Conservation (phyloP, 2,888 invertebrate genomes). For the Prosopocoilus inquinatus region DNA sequence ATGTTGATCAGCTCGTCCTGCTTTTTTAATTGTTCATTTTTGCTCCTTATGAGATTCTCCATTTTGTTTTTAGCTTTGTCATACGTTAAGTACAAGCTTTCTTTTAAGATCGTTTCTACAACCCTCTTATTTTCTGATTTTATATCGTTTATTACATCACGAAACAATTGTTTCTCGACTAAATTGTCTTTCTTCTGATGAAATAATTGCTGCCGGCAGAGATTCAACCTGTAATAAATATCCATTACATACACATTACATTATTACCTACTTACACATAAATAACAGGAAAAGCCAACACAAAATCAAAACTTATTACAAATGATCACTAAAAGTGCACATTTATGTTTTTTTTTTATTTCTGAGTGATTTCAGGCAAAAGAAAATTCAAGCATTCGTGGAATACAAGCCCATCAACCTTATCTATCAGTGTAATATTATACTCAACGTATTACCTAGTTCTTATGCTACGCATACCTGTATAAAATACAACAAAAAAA, state of each 20-base stretch:
- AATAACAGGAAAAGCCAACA: no score
- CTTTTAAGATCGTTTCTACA: neutral
- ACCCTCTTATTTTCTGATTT: slow-evolving; percentile 4
- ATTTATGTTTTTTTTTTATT: neutral
- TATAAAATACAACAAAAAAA: no score
- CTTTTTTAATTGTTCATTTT: slow-evolving; percentile 6
- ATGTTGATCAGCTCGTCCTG: slow-evolving; percentile 6
- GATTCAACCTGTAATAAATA: slow-evolving; percentile 10
- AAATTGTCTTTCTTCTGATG: slow-evolving; percentile 4
- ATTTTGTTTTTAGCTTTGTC: slow-evolving; percentile 5
- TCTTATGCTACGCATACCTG: no score
- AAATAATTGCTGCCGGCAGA: slow-evolving; percentile 6
- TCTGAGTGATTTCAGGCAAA: neutral
- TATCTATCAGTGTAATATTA: no score
- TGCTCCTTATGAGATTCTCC: slow-evolving; percentile 4
- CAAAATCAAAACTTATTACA: no score
- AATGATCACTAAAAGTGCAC: no score
- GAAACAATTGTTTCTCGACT: slow-evolving; percentile 9
- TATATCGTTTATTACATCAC: neutral
- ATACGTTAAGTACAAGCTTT: neutral
- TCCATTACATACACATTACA: neutral
- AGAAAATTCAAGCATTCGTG: no score
- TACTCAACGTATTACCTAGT: no score
- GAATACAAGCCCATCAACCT: no score
- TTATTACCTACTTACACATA: neutral